phyloP scores from a whole-genome alignment of 2,888 invertebrate species.

The Drosophila pseudotalamancana region DNA sequence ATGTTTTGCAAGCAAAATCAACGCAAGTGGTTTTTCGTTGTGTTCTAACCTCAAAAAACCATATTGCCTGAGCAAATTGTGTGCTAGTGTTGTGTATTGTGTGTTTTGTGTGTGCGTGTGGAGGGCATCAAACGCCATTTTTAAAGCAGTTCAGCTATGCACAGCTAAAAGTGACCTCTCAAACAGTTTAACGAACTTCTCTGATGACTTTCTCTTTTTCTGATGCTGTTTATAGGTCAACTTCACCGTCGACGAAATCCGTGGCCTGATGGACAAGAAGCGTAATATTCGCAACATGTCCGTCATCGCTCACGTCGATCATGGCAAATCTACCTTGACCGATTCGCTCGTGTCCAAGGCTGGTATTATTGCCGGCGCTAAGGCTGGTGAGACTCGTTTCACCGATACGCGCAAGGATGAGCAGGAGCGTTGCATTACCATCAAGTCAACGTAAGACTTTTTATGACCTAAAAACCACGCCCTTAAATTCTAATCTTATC shows the following conservation, averaged over 20 bases:
- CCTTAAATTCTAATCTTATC: background rate
- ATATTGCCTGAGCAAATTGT: constrained; percentile 28
- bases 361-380: constrained; percentile 99
- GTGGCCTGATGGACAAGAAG: constrained; percentile 99
- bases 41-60: constrained; percentile 67
- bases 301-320: constrained; percentile 99
- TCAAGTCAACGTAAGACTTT: constrained; percentile 93
- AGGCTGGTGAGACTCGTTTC: constrained; percentile 99
- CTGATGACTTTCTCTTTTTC: constrained; percentile 9
- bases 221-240: constrained; percentile 91
- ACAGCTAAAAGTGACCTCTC: too few relatives aligned
- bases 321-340: constrained; percentile 99
- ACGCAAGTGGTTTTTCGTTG: constrained; percentile 53
- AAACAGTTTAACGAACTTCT: background rate
- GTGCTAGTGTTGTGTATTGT: constrained; percentile 12
- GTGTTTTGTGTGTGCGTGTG: constrained; percentile 15
- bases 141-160: constrained; percentile 54
- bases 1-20: constrained; percentile 25
- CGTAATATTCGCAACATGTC: constrained; percentile 99
- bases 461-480: background rate
- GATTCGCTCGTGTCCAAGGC: constrained; percentile 99
- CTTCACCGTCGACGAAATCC: constrained; percentile 99
- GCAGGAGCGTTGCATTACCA: constrained; percentile 99
- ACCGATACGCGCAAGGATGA: constrained; percentile 99
- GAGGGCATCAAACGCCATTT: constrained; percentile 61